Evolutionary conservation across 2,888 invertebrate species (phyloP).

Genomic region (Phengaris alcon): DNA sequence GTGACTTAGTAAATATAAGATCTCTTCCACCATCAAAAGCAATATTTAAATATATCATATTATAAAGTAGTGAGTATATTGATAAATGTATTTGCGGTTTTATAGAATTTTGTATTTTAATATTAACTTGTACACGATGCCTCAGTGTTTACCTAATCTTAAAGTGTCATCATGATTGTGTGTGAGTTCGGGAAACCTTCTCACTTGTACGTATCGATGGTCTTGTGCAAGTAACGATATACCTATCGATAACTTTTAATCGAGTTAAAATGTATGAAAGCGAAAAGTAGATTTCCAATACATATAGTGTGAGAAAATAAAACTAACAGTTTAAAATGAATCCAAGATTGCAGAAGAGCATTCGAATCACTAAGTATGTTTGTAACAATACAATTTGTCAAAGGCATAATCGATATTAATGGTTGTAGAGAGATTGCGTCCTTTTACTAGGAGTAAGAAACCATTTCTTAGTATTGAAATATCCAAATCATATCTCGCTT

Average conservation of each 20-base stretch:
- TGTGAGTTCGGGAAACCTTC: background rate
- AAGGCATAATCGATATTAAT: conserved; percentile 2
- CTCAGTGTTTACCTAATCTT: background rate
- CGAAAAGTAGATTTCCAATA: too few relatives aligned
- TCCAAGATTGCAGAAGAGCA: too few relatives aligned
- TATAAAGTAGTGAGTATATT: conserved; percentile 34
- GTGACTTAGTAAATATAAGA: conserved; percentile 42
- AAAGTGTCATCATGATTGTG: background rate
- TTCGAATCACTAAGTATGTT: too few relatives aligned
- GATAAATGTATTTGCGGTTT: conserved; percentile 31
- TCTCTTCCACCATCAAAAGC: conserved; percentile 64
- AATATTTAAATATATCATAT: conserved; percentile 57
- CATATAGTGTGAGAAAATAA: too few relatives aligned
- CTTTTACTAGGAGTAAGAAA: conserved; percentile 5
- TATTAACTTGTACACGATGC: conserved; percentile 15
- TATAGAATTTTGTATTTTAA: conserved; percentile 32
- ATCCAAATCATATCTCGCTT: background rate
- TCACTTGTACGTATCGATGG: too few relatives aligned
- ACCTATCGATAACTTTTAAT: background rate
- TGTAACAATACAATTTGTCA: background rate
- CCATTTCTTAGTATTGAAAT: background rate
- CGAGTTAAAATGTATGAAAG: background rate
- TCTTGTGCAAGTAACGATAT: background rate
- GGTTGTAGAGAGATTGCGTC: conserved; percentile 18
- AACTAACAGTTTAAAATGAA: too few relatives aligned